These are phyloP conservation scores for Microplitis mediator DNA, from an alignment of 1,140 invertebrate genomes.

Conservation along the genomic window DNA sequence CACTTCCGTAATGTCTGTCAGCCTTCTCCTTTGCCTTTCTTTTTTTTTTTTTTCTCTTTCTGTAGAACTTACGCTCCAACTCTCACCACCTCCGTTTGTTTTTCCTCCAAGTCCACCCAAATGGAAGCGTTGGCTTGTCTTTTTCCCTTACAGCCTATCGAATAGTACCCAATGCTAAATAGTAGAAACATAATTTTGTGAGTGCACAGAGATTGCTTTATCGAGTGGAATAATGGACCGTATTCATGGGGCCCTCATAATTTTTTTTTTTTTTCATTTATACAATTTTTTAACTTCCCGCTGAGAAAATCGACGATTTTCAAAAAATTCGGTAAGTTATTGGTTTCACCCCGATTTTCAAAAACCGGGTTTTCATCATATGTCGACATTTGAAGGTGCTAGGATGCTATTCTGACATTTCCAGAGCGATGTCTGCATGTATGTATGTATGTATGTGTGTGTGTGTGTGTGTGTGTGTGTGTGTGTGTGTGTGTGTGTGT, in stretches of 20 bases:
- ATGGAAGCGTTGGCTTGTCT: background rate
- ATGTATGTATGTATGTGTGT: too few relatives aligned
- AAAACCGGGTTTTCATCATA: too few relatives aligned
- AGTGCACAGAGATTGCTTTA: constrained; percentile 26
- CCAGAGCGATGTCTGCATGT: too few relatives aligned
- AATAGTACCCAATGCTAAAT: constrained; percentile 24
- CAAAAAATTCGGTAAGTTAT: too few relatives aligned
- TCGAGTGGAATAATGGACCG: constrained; percentile 27
- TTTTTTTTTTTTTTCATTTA: background rate
- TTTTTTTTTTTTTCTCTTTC: background rate
- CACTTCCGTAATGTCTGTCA: constrained; percentile 21
- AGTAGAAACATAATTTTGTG: constrained; percentile 23
- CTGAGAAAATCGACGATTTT: too few relatives aligned
- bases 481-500: too few relatives aligned
- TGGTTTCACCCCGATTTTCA: too few relatives aligned
- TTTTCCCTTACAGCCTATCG: background rate
- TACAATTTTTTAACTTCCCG: too few relatives aligned
- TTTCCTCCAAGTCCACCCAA: background rate
- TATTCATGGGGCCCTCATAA: constrained; percentile 18
- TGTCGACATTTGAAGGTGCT: too few relatives aligned
- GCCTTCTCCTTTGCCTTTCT: background rate
- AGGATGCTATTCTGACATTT: too few relatives aligned
- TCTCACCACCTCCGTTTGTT: background rate
- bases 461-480: too few relatives aligned
- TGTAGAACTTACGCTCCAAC: background rate